phyloP scores from a whole-genome alignment of 2,113 vertebrate genomes.

The Oryzias celebensis region DNA sequence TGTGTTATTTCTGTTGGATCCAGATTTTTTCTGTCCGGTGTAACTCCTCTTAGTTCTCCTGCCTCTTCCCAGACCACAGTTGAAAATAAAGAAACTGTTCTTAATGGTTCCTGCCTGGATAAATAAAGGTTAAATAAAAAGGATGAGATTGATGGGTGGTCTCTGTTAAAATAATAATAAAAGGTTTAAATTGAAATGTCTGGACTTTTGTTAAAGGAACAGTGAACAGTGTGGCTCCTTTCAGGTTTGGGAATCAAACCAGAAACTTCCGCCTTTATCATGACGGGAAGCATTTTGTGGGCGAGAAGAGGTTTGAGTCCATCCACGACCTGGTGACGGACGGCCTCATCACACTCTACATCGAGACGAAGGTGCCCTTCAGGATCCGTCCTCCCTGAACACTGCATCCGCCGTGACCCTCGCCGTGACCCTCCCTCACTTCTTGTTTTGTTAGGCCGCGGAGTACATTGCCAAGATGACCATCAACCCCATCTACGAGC shows the following conservation, averaged over 20 bases:
- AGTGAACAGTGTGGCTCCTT: background rate
- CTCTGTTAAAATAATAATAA: background rate
- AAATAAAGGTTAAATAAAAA: no score
- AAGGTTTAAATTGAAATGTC: no score
- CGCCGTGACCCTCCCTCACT: background rate
- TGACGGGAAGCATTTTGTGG: constrained; percentile 97
- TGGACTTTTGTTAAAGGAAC: no score
- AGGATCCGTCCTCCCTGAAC: constrained; percentile 31
- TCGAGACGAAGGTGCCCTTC: constrained; percentile 87
- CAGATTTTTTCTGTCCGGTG: no score
- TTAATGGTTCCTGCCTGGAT: no score
- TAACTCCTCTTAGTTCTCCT: background rate
- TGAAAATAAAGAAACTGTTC: no score
- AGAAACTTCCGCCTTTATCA: constrained; percentile 97
- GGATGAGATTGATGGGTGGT: background rate
- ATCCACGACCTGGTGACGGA: constrained; percentile 97
- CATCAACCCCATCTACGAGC: constrained; percentile 97
- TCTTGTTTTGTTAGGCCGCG: constrained; percentile 74
- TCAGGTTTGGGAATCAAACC: constrained; percentile 93
- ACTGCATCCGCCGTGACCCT: background rate
- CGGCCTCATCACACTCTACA: constrained; percentile 95
- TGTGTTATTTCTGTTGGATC: background rate
- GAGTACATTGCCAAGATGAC: constrained; percentile 99
- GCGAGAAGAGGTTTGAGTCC: constrained; percentile 97
- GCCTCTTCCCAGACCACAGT: background rate